Evolutionary conservation across 2,888 invertebrate genomes (phyloP).

Genomic region (Brenthis hecate): DNA sequence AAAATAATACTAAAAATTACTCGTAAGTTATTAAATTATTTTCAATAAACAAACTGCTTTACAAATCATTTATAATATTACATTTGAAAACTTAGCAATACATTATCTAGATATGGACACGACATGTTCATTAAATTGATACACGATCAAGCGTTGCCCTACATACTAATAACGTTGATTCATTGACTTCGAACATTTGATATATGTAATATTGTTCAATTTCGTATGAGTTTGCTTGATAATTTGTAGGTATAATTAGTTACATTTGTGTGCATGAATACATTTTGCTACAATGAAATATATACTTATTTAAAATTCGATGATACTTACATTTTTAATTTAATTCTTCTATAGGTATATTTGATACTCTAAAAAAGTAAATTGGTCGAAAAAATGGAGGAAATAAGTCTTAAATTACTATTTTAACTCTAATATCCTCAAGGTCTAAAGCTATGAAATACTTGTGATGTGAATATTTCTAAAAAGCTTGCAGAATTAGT

Average conservation of each 20-base stretch:
- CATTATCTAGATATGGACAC: slow-evolving; percentile 52
- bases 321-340: no score
- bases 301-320: no score
- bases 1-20: background rate
- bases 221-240: slow-evolving; percentile 3
- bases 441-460: no score
- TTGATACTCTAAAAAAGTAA: no score
- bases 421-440: no score
- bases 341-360: no score
- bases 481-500: no score
- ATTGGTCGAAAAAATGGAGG: no score
- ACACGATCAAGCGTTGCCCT: slow-evolving; percentile 48
- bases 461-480: no score
- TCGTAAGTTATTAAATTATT: background rate
- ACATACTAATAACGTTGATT: slow-evolving; percentile 46
- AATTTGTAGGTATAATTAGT: slow-evolving; percentile 11
- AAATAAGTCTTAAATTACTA: no score
- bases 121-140: slow-evolving; percentile 53
- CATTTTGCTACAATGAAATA: background rate
- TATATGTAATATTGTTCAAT: slow-evolving; percentile 5
- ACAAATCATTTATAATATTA: slow-evolving; percentile 12
- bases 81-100: slow-evolving; percentile 33
- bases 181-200: slow-evolving; percentile 30
- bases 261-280: slow-evolving; percentile 1
- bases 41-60: slow-evolving; percentile 12